Evolutionary conservation across 2,888 invertebrate species (phyloP).

Genomic region (Lepidocyrtoides sp.): DNA sequence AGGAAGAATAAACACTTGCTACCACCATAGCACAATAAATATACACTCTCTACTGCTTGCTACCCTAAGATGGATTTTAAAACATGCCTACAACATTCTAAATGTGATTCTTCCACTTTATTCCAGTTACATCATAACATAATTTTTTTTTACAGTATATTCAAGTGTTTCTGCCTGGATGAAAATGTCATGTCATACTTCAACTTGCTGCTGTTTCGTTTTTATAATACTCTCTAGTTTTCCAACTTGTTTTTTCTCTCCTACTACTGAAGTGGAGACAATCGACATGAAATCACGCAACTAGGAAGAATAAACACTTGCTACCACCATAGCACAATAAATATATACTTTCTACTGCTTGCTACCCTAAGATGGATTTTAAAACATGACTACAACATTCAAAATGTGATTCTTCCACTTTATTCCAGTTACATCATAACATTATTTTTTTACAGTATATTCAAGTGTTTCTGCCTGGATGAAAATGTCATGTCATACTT

Average conservation of each 20-base stretch:
- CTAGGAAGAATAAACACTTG: not conserved
- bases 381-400: not conserved
- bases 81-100: not conserved
- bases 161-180: slow-evolving; percentile 40
- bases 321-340: not conserved
- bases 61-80: not conserved
- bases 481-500: slow-evolving; percentile 47
- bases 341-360: not conserved
- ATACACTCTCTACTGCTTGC: not conserved
- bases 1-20: not conserved
- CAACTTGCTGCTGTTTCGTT: slow-evolving; percentile 30
- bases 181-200: slow-evolving; percentile 47
- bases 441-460: slow-evolving; percentile 36
- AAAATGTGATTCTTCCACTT: slow-evolving; percentile 13
- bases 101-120: slow-evolving; percentile 4
- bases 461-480: slow-evolving; percentile 40
- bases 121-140: slow-evolving; percentile 27
- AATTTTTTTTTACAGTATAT: slow-evolving; percentile 35
- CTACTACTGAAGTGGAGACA: slow-evolving; percentile 22
- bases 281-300: slow-evolving; percentile 53
- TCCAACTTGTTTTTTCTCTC: slow-evolving; percentile 29
- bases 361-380: not conserved
- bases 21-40: not conserved
- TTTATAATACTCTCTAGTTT: not conserved
- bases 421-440: slow-evolving; percentile 16